A percentile compares a stretch with the other conserved stretches of the same genome.
These are phyloP conservation scores for Ethmia dodecea DNA, from an alignment of 2,888 invertebrate genomes.

Conservation along the genomic window DNA sequence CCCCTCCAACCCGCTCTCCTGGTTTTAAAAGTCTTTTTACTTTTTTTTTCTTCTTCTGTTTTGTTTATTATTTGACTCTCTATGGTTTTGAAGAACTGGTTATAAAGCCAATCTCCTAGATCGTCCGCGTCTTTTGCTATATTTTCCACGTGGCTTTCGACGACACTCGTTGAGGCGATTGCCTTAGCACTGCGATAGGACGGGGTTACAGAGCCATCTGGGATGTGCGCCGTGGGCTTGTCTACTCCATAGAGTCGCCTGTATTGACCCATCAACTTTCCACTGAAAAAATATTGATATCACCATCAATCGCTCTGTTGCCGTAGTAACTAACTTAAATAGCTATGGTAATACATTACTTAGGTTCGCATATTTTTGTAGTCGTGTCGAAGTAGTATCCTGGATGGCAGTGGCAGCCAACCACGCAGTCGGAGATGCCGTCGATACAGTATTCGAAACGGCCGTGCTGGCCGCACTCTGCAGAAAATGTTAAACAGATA, in stretches of 20 bases:
- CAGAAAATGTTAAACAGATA: too few relatives aligned
- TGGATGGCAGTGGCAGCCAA: slow-evolving; percentile 67
- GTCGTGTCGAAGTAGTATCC: slow-evolving; percentile 67
- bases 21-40: slow-evolving; percentile 24
- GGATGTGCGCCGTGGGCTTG: slow-evolving; percentile 27
- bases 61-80: slow-evolving; percentile 63
- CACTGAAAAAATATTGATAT: too few relatives aligned
- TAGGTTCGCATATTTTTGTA: slow-evolving; percentile 64
- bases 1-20: slow-evolving; percentile 32
- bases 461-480: slow-evolving; percentile 65
- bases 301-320: too few relatives aligned
- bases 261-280: slow-evolving; percentile 41
- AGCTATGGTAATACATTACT: slow-evolving; percentile 31
- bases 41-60: slow-evolving; percentile 31
- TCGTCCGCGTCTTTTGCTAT: slow-evolving; percentile 52
- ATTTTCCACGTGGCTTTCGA: not conserved
- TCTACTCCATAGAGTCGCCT: slow-evolving; percentile 30
- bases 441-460: slow-evolving; percentile 66
- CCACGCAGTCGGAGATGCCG: slow-evolving; percentile 56
- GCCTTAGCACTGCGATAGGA: too few relatives aligned
- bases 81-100: slow-evolving; percentile 66
- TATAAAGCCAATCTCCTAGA: slow-evolving; percentile 65
- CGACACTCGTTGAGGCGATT: too few relatives aligned
- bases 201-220: too few relatives aligned
- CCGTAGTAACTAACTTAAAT: too few relatives aligned